Percentiles rank a stretch among this genome's conserved stretches.
These are phyloP conservation scores for Oreochromis aureus DNA, from an alignment of 2,113 vertebrate species.

Conservation along the genomic window DNA sequence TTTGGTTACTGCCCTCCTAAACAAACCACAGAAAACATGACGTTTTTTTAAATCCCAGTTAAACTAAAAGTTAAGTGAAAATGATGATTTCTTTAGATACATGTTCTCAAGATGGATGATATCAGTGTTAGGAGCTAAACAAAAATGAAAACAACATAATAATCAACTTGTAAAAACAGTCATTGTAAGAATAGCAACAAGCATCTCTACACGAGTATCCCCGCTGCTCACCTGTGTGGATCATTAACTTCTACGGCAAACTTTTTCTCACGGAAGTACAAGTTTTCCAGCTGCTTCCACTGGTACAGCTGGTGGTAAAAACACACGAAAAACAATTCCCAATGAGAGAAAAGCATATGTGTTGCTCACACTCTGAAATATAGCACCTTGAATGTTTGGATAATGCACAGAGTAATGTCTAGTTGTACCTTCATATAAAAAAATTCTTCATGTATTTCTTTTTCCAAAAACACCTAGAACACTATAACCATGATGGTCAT, in stretches of 20 bases:
- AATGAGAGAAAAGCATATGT: not conserved
- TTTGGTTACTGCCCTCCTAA: conserved; percentile 90
- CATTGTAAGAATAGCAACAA: not conserved
- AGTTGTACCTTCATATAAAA: not conserved
- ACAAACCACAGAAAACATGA: not conserved
- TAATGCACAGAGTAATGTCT: not conserved
- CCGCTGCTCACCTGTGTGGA: conserved; percentile 84
- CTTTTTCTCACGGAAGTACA: conserved; percentile 98
- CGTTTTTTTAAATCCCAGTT: not conserved
- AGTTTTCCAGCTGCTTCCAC: conserved; percentile 97
- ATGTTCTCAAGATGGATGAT: not conserved
- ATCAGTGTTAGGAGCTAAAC: not conserved
- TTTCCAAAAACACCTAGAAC: not conserved
- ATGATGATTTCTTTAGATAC: not conserved
- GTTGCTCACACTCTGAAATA: not conserved
- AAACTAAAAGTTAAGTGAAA: not conserved
- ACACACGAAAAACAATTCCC: not conserved
- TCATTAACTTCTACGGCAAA: conserved; percentile 98
- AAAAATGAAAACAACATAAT: not conserved
- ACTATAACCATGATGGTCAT: not conserved
- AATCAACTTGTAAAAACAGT: not conserved
- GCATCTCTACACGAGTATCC: not conserved
- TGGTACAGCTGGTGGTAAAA: conserved; percentile 83
- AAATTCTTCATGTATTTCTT: not conserved
- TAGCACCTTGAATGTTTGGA: not conserved